Percentiles rank a stretch among this genome's conserved stretches.
These are phyloP conservation scores for Colletes collaris DNA, from an alignment of 2,888 invertebrate genomes.

Conservation along the genomic window DNA sequence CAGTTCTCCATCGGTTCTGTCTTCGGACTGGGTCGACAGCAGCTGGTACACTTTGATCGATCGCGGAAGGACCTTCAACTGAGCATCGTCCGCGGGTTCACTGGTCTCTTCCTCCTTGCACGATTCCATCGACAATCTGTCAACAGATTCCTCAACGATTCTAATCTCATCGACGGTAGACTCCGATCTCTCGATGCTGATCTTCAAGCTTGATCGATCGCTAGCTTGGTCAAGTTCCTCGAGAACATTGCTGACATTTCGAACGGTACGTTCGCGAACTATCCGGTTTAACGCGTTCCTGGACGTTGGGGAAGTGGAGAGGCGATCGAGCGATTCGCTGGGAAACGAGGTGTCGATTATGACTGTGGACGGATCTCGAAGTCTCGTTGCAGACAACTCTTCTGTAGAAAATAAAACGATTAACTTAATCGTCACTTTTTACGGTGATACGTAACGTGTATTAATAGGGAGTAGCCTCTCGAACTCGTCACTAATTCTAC, in stretches of 20 bases:
- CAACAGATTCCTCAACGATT: not conserved
- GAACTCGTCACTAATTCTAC: no score
- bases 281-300: slow-evolving; percentile 2
- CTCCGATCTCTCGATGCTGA: not conserved
- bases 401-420: slow-evolving; percentile 14
- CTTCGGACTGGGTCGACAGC: slow-evolving; percentile 75
- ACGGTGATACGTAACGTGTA: no score
- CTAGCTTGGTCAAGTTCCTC: not conserved
- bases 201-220: not conserved
- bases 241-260: not conserved
- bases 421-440: no score
- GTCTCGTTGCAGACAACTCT: slow-evolving; percentile 19
- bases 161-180: not conserved
- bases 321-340: slow-evolving; percentile 16
- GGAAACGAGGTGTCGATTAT: slow-evolving; percentile 3
- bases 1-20: slow-evolving; percentile 68
- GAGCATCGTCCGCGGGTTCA: not conserved
- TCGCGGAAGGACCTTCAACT: slow-evolving; percentile 54
- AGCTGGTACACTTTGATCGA: slow-evolving; percentile 74
- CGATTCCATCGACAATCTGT: not conserved
- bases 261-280: not conserved
- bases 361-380: not conserved
- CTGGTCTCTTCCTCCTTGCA: not conserved
- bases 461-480: no score
- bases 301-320: slow-evolving; percentile 15